Percentiles rank a stretch among this genome's conserved stretches.
Conservation (phyloP, 2,888 invertebrate species). For the Diaphora mendica region DNA sequence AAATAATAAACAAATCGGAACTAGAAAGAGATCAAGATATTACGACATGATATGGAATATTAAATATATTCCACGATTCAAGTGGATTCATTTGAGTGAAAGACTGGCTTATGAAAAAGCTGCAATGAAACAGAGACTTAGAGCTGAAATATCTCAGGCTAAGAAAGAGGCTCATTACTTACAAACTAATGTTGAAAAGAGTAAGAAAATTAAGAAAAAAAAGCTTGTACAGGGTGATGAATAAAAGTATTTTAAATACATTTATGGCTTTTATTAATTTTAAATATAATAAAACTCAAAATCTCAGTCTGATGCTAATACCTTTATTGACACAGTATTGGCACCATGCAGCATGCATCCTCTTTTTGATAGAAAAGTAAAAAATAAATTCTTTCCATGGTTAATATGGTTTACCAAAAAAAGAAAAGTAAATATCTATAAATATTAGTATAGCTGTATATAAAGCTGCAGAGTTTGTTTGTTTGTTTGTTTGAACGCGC, state of each 20-base stretch:
- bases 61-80: constrained; percentile 97
- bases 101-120: constrained; percentile 96
- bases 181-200: constrained; percentile 92
- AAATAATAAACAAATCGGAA: constrained; percentile 95
- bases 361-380: no score
- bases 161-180: constrained; percentile 96
- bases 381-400: neutral
- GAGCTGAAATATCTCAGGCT: constrained; percentile 95
- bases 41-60: constrained; percentile 98
- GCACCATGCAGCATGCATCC: no score
- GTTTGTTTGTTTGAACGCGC: no score
- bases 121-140: constrained; percentile 93
- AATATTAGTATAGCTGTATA: no score
- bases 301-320: neutral
- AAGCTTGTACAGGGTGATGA: constrained; percentile 53
- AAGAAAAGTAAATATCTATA: neutral
- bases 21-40: constrained; percentile 94
- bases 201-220: constrained; percentile 88
- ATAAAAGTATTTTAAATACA: constrained; percentile 21
- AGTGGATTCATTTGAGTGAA: constrained; percentile 98
- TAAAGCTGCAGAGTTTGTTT: no score
- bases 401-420: neutral
- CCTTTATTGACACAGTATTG: neutral
- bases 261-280: constrained; percentile 7
- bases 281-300: neutral